phyloP scores from a whole-genome alignment of 2,797 vertebrate species.

The Argya squamiceps region DNA sequence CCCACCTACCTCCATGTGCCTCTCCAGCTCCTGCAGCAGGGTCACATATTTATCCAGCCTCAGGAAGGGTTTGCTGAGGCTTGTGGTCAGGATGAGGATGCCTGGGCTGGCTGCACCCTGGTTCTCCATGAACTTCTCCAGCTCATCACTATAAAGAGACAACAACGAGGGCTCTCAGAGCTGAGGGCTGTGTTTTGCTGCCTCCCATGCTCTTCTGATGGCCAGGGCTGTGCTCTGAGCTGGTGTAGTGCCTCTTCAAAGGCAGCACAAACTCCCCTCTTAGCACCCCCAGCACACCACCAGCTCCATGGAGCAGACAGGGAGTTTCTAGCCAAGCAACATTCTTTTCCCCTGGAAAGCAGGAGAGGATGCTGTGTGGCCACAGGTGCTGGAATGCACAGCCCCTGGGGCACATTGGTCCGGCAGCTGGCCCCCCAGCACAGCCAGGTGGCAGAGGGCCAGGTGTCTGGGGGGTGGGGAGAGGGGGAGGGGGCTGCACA shows the following conservation, averaged over 20 bases:
- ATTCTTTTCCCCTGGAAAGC: fast-evolving
- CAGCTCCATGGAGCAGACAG: background rate
- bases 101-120: constrained; percentile 90
- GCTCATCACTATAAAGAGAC: constrained; percentile 85
- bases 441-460: background rate
- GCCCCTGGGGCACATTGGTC: fast-evolving
- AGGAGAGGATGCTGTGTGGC: background rate
- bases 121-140: constrained; percentile 96
- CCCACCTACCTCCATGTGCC: constrained; percentile 91
- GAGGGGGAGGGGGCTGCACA: background rate
- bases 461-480: background rate
- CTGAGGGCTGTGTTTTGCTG: background rate
- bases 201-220: background rate
- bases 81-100: constrained; percentile 92
- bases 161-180: background rate
- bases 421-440: background rate
- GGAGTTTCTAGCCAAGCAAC: background rate
- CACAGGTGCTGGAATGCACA: background rate
- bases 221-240: background rate
- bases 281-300: fast-evolving
- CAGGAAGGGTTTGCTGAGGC: constrained; percentile 97
- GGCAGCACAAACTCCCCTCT: background rate
- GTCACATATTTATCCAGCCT: constrained; percentile 95
- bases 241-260: background rate
- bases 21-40: constrained; percentile 93